Base-by-base conservation (phyloP, 2,888 invertebrate genomes). In the Shargacucullia verbasci region DNA sequence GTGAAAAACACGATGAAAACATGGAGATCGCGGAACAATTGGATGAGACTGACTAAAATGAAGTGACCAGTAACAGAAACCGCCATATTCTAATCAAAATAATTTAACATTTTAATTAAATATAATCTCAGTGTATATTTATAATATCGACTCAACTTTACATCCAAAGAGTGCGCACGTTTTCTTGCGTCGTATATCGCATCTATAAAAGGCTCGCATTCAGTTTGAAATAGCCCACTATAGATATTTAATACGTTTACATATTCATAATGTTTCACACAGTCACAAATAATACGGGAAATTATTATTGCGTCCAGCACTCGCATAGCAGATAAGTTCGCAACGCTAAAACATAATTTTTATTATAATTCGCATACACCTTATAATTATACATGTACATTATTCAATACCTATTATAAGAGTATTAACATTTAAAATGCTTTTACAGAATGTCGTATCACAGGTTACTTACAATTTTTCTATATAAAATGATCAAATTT, bases 251-350 rank as follows among this genome's bases (percentile, higher is more conserved):
- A 58, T 46, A 59, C 40, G 43, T 38, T 54, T 62, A 64, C 55
- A 69, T 66, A 68, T 53, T 70, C 58, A 65, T 65, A 65, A 43
- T 58, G 45, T 53, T 55, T 43, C 35, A 68, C 43, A 61, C 34
- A 63, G 45, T 49, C 56, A 61, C 61, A 64, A 64, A 62, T 59
- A 53, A 59, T 48, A 49, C 13, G 45, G 41, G 12, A 63, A 40
- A 40, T 12, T 39, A 52, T 43, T 43, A 25, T 44, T 45, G 46
- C 46, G 46, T 43, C 10, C 15, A 55, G 45, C 70, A 67, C 60
- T 80, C 80, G 81, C 82, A 61, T 50, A 38, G 76, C 78, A 59
- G 49, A 60, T 73, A 67, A 65, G 25, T 64, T 81, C 79, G 81
- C 81, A 70, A 55, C 40, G 79, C 73, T 57, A 50, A 50, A 60